Conservation (phyloP, 2,888 invertebrate species). For the Lepidochrysops patricia region DNA sequence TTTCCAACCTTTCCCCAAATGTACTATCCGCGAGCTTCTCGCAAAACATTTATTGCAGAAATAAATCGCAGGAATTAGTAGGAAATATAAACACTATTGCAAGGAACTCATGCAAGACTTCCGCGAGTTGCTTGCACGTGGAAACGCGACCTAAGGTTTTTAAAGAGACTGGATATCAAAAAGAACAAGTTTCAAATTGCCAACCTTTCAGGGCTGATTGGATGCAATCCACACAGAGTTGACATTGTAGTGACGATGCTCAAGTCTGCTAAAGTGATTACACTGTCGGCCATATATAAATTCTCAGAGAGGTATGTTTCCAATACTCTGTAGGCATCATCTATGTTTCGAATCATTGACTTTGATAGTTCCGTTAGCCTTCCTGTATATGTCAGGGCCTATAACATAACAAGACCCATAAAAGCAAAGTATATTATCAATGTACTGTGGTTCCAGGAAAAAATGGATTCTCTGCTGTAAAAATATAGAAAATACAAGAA, state of each 20-base stretch:
- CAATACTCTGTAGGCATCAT: constrained; percentile 48
- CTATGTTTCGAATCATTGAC: constrained; percentile 30
- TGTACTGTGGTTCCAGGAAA: too few relatives aligned
- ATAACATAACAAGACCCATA: constrained; percentile 6
- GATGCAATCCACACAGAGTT: constrained; percentile 42
- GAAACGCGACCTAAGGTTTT: too few relatives aligned
- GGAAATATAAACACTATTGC: too few relatives aligned
- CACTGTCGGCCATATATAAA: constrained; percentile 43
- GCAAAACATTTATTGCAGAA: too few relatives aligned
- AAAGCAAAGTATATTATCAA: too few relatives aligned
- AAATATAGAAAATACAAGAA: not conserved
- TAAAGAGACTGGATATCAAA: too few relatives aligned
- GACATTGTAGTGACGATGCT: constrained; percentile 46
- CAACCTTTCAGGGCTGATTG: constrained; percentile 45
- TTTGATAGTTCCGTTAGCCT: constrained; percentile 41
- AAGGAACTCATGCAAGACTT: too few relatives aligned
- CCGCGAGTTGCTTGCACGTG: too few relatives aligned
- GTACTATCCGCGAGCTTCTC: too few relatives aligned
- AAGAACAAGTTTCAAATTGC: constrained; percentile 3
- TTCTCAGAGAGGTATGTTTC: constrained; percentile 47
- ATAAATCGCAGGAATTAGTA: too few relatives aligned
- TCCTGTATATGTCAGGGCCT: constrained; percentile 53
- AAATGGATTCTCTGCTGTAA: too few relatives aligned
- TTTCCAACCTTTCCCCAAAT: too few relatives aligned
- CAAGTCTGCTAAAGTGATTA: constrained; percentile 51